Conservation (phyloP, 2,113 vertebrate species). For the Lepisosteus osseus region DNA sequence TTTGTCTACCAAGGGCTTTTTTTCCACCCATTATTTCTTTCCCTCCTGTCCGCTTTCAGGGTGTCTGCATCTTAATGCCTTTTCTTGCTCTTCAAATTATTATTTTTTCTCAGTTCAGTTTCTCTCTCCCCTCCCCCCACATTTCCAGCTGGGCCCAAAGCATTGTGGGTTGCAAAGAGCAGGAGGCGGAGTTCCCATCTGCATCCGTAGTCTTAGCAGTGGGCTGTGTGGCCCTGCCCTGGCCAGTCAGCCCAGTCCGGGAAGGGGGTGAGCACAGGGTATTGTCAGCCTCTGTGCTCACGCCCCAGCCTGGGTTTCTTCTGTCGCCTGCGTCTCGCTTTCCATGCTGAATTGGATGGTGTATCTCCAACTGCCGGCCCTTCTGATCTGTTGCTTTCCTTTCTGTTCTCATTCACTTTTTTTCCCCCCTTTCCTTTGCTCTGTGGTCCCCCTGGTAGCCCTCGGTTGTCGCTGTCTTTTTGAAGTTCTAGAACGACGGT, state of each 20-base stretch:
- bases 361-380: not conserved
- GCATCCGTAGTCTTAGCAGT: not conserved
- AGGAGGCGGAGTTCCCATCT: not conserved
- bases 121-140: too few species aligned
- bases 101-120: too few species aligned
- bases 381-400: conserved; percentile 9
- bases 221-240: not conserved
- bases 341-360: not conserved
- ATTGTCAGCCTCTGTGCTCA: conserved; percentile 1
- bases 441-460: conserved; percentile 21
- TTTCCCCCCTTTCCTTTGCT: conserved; percentile 36
- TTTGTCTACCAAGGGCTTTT: too few species aligned
- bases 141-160: not conserved
- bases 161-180: not conserved
- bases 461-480: too few species aligned
- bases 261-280: too few species aligned
- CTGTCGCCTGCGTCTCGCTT: conserved; percentile 1
- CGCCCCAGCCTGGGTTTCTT: not conserved
- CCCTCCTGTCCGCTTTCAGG: too few species aligned
- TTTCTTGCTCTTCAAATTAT: too few species aligned
- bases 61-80: too few species aligned
- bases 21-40: too few species aligned
- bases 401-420: too few species aligned
- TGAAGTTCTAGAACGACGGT: too few species aligned
- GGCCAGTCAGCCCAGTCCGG: too few species aligned